Evolutionary conservation across 2,888 invertebrate genomes (phyloP).

Genomic region (Nematopogon swammerdamellus): DNA sequence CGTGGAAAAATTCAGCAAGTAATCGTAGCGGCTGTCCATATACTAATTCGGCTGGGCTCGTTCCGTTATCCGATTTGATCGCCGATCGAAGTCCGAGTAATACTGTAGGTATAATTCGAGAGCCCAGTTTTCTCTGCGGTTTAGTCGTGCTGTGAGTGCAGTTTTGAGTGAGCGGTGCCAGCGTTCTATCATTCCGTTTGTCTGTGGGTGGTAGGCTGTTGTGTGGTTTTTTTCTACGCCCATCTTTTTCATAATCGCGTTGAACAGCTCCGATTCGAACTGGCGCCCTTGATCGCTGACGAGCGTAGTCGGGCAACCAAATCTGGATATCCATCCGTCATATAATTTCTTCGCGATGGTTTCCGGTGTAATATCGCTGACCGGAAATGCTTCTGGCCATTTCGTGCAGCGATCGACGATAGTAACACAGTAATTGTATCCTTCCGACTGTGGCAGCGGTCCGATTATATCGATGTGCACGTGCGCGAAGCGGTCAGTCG

Average conservation of each 20-base stretch:
- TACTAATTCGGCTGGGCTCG: slow-evolving; percentile 14
- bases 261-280: slow-evolving; percentile 20
- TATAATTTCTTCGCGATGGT: slow-evolving; percentile 10
- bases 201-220: slow-evolving; percentile 11
- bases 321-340: slow-evolving; percentile 6
- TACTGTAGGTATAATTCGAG: slow-evolving; percentile 19
- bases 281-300: slow-evolving; percentile 23
- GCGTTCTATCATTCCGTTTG: slow-evolving; percentile 11
- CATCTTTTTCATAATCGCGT: slow-evolving; percentile 13
- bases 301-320: slow-evolving; percentile 8
- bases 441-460: slow-evolving; percentile 9
- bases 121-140: slow-evolving; percentile 10
- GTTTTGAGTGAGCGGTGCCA: slow-evolving; percentile 10
- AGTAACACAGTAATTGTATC: slow-evolving; percentile 12
- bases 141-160: slow-evolving; percentile 3
- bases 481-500: slow-evolving; percentile 3
- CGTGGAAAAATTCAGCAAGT: slow-evolving; percentile 12
- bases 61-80: slow-evolving; percentile 11
- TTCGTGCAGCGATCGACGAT: slow-evolving; percentile 13
- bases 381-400: slow-evolving; percentile 14
- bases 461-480: slow-evolving; percentile 7
- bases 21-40: slow-evolving; percentile 12
- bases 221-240: slow-evolving; percentile 8
- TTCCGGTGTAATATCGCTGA: slow-evolving; percentile 13
- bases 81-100: slow-evolving; percentile 9